These are phyloP conservation scores for Chaetops frenatus DNA, from an alignment of 2,113 vertebrate species.

Conservation along the genomic window DNA sequence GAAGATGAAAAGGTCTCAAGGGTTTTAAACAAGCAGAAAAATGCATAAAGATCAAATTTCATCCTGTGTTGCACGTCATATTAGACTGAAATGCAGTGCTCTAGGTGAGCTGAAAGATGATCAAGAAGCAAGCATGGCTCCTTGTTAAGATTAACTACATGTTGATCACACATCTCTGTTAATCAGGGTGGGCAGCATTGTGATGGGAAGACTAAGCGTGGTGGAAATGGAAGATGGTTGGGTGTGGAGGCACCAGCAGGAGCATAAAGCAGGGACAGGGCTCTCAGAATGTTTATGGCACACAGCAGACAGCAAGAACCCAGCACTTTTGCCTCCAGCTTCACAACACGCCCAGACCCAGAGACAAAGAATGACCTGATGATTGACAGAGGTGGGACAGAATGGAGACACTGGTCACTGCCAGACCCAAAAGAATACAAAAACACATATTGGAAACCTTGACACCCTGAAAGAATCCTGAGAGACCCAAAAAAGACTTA, in stretches of 20 bases:
- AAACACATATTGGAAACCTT: not conserved
- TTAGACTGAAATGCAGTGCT: not conserved
- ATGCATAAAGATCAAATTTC: not conserved
- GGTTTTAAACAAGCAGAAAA: not conserved
- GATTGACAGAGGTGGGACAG: not conserved
- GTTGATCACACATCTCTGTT: not conserved
- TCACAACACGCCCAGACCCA: not conserved
- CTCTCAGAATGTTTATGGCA: not conserved
- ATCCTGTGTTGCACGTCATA: not conserved
- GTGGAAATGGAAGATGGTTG: not conserved
- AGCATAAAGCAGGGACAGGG: not conserved
- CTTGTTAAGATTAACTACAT: not conserved
- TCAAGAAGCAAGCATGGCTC: not conserved
- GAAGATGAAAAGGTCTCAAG: not conserved
- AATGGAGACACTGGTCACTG: not conserved
- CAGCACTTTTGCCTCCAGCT: not conserved
- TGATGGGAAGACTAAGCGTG: not conserved
- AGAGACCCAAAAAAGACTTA: not conserved
- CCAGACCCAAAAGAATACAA: not conserved
- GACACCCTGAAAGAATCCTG: not conserved
- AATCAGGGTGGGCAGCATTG: not conserved
- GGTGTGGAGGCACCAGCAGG: not conserved
- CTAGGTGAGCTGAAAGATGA: not conserved
- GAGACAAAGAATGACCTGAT: not conserved
- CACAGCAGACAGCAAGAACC: not conserved